Evolutionary conservation across 2,888 invertebrate genomes (phyloP), one percentile per base, ranked within the genome.

Genomic region (Erebia epiphron): DNA sequence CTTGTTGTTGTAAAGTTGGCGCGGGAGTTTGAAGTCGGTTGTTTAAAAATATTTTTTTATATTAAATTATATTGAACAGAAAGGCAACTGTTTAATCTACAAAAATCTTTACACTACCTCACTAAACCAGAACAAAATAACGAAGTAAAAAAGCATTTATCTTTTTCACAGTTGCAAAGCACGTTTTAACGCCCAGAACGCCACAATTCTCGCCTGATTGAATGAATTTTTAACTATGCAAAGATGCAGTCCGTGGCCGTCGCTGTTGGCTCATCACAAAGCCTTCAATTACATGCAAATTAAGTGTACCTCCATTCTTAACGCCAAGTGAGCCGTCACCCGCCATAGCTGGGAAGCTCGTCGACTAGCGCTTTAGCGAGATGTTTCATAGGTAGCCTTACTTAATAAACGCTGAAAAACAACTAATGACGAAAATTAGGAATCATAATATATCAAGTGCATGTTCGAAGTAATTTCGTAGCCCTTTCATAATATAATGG

Each of bases 281-380:
- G 86, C 86, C 85, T 62, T 85, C 89, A 91, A 91, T 92, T 91
- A 91, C 87, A 92, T 91, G 91, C 87, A 91, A 92, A 91, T 92
- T 88, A 89, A 88, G 88, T 91, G 87, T 89, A 89, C 86, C 84
- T 86, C 88, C 82, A 82, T 80, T 74, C 85, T 89, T 86, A 87
- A 85, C 84, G 80, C 83, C 80, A 80, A 80, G 79, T 80, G 77
- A 81, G 75, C 76, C 79, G 56, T 52, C 61, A 70, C 75, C 70
- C 75, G n/a, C n/a, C n/a, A 64, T 67, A 26, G 16, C 60, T 43
- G 16, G 14, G n/a, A 43, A 16, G 43, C 60, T 52, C 46, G 18
- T 8, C 13, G 61, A 18, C 13, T 43, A 7, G 0, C 46, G 66
- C 57, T 46, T 43, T 46, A 18, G 67, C 57, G 76, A 78, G 82